Percentiles rank a stretch among this genome's conserved stretches.
phyloP scores from a whole-genome alignment of 2,797 vertebrate species.

The Coregonus ussuriensis region DNA sequence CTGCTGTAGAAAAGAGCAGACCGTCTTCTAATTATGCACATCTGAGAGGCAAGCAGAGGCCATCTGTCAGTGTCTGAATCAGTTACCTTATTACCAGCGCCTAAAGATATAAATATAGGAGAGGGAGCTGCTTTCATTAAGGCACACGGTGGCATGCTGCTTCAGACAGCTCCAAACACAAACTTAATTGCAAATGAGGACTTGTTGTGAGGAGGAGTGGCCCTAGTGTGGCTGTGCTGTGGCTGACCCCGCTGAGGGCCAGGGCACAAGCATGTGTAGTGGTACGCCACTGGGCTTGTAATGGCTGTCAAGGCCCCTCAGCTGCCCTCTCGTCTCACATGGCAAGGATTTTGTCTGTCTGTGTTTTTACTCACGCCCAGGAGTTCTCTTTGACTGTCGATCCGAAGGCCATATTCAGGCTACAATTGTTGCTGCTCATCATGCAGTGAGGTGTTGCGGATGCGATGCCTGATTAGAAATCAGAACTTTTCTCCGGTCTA shows the following conservation, averaged over 20 bases:
- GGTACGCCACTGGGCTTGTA: slow-evolving; percentile 53
- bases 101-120: slow-evolving; percentile 79
- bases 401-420: background rate
- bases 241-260: slow-evolving; percentile 75
- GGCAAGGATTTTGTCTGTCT: slow-evolving; percentile 16
- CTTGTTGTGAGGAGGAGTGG: slow-evolving; percentile 54
- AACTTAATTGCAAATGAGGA: slow-evolving; percentile 75
- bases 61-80: slow-evolving; percentile 80
- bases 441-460: background rate
- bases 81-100: slow-evolving; percentile 79
- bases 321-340: slow-evolving; percentile 45
- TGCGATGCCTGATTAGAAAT: slow-evolving; percentile 21
- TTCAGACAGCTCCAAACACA: slow-evolving; percentile 68
- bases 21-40: slow-evolving; percentile 76
- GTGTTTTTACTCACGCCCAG: slow-evolving; percentile 15
- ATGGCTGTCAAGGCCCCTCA: slow-evolving; percentile 53
- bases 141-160: slow-evolving; percentile 67
- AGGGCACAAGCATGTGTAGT: slow-evolving; percentile 22
- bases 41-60: slow-evolving; percentile 75
- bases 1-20: slow-evolving; percentile 68
- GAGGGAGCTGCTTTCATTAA: slow-evolving; percentile 76
- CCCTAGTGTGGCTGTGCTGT: slow-evolving; percentile 18
- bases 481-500: slow-evolving; percentile 51
- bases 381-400: slow-evolving; percentile 9
- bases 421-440: background rate